Evolutionary conservation across 2,113 vertebrate species (phyloP).

Genomic region (Martes martes): DNA sequence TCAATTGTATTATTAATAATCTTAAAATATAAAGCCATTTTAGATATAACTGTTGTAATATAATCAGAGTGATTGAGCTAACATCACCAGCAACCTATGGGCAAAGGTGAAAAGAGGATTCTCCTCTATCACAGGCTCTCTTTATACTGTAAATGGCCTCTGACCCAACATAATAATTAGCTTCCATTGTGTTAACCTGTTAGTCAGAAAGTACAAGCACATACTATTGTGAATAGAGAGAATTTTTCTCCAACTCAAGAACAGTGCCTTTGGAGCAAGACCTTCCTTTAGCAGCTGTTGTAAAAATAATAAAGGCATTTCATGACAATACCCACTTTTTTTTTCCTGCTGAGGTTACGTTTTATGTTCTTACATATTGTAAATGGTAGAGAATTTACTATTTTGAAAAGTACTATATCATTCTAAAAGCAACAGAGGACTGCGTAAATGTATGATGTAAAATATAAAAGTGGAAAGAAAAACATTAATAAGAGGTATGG

Average conservation of each 20-base stretch:
- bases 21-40: background rate
- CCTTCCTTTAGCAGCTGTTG: conserved; percentile 20
- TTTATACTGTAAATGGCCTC: background rate
- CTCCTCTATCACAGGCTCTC: background rate
- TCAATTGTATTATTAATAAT: background rate
- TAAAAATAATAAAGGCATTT: conserved; percentile 57
- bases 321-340: background rate
- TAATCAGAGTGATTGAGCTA: background rate
- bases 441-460: background rate
- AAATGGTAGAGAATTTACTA: conserved; percentile 50
- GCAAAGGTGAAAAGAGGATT: background rate
- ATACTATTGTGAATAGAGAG: background rate
- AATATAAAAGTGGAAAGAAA: conserved; percentile 43
- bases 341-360: conserved; percentile 31
- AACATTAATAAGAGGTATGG: conserved; percentile 17
- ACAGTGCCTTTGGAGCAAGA: background rate
- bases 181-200: background rate
- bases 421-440: conserved; percentile 42
- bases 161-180: conserved; percentile 16
- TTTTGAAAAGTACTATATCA: conserved; percentile 48
- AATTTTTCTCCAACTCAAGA: background rate
- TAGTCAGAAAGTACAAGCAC: conserved; percentile 11
- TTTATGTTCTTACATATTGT: conserved; percentile 60
- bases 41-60: background rate
- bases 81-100: background rate